These are phyloP conservation scores for Pseudomyrmex cubaensis DNA, from an alignment of 1,140 invertebrate species.

Conservation along the genomic window DNA sequence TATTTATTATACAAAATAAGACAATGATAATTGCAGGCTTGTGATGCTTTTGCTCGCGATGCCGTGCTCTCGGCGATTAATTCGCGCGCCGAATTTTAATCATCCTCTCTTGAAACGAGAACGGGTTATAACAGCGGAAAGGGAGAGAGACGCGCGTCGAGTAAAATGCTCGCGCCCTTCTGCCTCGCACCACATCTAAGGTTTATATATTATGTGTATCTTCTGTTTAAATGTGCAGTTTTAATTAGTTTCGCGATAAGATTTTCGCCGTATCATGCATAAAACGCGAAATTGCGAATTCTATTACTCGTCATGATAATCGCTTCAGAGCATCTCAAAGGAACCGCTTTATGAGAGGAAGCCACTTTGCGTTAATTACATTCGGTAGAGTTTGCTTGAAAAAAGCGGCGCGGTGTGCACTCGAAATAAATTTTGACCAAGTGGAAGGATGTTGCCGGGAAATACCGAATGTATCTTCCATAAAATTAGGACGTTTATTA, in stretches of 20 bases:
- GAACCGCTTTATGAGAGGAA: conserved; percentile 5
- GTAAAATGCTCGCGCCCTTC: background rate
- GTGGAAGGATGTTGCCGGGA: too few species aligned
- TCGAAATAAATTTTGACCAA: too few species aligned
- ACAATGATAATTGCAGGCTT: conserved; percentile 3
- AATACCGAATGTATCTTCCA: too few species aligned
- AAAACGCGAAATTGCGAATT: conserved; percentile 5
- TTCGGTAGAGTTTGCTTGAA: conserved; percentile 17
- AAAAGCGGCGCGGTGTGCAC: background rate
- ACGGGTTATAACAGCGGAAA: background rate
- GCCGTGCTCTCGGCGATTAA: background rate
- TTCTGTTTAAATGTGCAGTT: conserved; percentile 27
- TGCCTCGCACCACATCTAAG: background rate
- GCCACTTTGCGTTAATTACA: conserved; percentile 30
- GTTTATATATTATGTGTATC: background rate
- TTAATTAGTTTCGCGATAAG: conserved; percentile 36
- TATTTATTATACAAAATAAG: background rate
- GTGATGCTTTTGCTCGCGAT: background rate
- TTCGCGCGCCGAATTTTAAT: conserved; percentile 28
- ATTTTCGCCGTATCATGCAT: background rate
- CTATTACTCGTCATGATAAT: background rate
- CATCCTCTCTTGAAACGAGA: conserved; percentile 2
- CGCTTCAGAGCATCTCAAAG: background rate
- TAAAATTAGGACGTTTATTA: too few species aligned
- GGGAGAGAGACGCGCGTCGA: background rate